Evolutionary conservation across 2,888 invertebrate species (phyloP).

Genomic region (Thecophora atra): DNA sequence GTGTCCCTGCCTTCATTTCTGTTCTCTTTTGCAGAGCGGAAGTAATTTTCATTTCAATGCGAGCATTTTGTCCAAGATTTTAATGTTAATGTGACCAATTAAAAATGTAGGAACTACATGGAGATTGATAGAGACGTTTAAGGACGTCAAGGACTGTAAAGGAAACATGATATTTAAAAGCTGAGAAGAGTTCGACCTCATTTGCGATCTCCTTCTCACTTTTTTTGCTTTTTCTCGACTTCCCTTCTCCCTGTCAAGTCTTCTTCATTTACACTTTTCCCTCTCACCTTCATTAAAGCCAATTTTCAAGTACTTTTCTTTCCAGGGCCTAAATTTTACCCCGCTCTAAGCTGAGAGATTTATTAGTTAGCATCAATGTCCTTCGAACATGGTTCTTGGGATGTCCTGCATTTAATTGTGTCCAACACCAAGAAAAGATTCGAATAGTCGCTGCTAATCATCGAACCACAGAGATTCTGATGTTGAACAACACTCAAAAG

Average conservation of each 20-base stretch:
- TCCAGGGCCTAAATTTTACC: background rate
- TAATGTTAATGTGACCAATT: constrained; percentile 27
- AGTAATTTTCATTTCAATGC: constrained; percentile 27
- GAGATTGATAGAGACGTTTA: background rate
- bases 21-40: constrained; percentile 3
- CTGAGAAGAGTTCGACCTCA: background rate
- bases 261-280: too few relatives aligned
- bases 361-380: constrained; percentile 33
- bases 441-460: background rate
- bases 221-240: background rate
- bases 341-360: constrained; percentile 8
- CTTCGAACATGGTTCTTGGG: constrained; percentile 10
- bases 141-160: background rate
- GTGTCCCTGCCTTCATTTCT: background rate
- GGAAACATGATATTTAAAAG: background rate
- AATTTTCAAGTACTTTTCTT: background rate
- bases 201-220: background rate
- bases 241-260: too few relatives aligned
- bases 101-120: background rate
- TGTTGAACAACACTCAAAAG: constrained; percentile 26
- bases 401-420: constrained; percentile 30
- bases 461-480: constrained; percentile 22
- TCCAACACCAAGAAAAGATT: constrained; percentile 5
- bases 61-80: constrained; percentile 15
- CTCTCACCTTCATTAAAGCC: too few relatives aligned